Evolutionary conservation across 2,888 invertebrate species (phyloP).

Genomic region (Cybosia mesomella): DNA sequence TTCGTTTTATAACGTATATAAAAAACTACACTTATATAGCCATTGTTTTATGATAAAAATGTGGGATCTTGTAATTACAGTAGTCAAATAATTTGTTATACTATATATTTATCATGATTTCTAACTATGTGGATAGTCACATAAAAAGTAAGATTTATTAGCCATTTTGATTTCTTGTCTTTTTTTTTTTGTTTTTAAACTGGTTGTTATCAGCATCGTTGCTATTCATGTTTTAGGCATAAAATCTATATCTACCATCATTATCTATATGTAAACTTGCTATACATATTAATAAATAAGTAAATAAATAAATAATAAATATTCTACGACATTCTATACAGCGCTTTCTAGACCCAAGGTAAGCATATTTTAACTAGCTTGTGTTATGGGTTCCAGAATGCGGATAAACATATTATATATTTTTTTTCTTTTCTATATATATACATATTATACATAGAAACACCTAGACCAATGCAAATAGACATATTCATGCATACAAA

Average conservation of each 20-base stretch:
- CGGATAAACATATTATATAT: too few relatives aligned
- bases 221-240: not conserved
- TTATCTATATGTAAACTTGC: not conserved
- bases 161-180: constrained; percentile 23
- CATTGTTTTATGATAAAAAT: constrained; percentile 25
- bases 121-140: constrained; percentile 26
- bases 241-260: not conserved
- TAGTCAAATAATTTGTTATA: constrained; percentile 15
- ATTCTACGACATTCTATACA: too few relatives aligned
- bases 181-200: constrained; percentile 16
- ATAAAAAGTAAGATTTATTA: constrained; percentile 39
- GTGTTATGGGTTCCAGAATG: too few relatives aligned
- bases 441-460: too few relatives aligned
- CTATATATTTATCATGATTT: constrained; percentile 32
- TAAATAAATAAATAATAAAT: too few relatives aligned
- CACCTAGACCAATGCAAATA: too few relatives aligned
- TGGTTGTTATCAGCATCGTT: not conserved
- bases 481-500: too few relatives aligned
- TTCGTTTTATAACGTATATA: not conserved
- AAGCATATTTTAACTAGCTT: too few relatives aligned
- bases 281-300: too few relatives aligned
- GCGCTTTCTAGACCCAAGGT: too few relatives aligned
- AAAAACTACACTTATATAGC: not conserved
- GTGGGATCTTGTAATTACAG: constrained; percentile 28
- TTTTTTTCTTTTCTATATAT: too few relatives aligned